Percentiles rank a stretch among this genome's conserved stretches.
These are phyloP conservation scores for Papilio xuthus DNA, from an alignment of 1,140 invertebrate species.

Conservation along the genomic window DNA sequence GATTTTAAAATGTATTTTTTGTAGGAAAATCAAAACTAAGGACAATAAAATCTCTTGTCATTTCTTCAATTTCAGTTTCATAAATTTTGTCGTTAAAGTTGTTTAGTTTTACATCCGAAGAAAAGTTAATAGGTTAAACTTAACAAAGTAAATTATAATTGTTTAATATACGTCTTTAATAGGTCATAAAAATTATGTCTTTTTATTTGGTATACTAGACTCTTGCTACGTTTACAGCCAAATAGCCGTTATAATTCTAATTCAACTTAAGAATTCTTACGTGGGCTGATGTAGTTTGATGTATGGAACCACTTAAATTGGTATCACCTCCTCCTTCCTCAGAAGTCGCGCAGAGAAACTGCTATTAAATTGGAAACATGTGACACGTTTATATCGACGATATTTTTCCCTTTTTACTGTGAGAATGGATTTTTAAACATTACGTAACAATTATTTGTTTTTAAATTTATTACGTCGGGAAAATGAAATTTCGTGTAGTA, in stretches of 20 bases:
- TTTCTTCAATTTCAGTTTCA: too few relatives aligned
- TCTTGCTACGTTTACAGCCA: slow-evolving; percentile 13
- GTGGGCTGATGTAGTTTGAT: slow-evolving; percentile 24
- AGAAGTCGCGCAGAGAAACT: background rate
- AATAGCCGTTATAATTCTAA: slow-evolving; percentile 27
- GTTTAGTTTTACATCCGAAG: too few relatives aligned
- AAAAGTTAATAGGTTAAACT: too few relatives aligned
- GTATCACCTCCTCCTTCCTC: slow-evolving; percentile 21
- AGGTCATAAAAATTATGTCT: background rate
- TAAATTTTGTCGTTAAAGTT: too few relatives aligned
- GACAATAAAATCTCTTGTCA: too few relatives aligned
- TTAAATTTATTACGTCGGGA: background rate
- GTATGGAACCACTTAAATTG: slow-evolving; percentile 19
- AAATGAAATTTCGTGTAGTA: too few relatives aligned
- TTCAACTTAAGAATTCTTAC: slow-evolving; percentile 17
- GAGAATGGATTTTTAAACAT: background rate
- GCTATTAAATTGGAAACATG: slow-evolving; percentile 24
- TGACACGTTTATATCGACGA: slow-evolving; percentile 11
- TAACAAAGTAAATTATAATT: background rate
- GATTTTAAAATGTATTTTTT: too few relatives aligned
- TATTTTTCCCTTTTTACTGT: slow-evolving; percentile 20
- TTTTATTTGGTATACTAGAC: background rate
- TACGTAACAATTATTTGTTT: slow-evolving; percentile 15
- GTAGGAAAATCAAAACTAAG: too few relatives aligned
- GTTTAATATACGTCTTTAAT: background rate